Percentiles rank a stretch among this genome's conserved stretches.
These are phyloP conservation scores for Lucilia sericata DNA, from an alignment of 1,140 invertebrate genomes.

Conservation along the genomic window DNA sequence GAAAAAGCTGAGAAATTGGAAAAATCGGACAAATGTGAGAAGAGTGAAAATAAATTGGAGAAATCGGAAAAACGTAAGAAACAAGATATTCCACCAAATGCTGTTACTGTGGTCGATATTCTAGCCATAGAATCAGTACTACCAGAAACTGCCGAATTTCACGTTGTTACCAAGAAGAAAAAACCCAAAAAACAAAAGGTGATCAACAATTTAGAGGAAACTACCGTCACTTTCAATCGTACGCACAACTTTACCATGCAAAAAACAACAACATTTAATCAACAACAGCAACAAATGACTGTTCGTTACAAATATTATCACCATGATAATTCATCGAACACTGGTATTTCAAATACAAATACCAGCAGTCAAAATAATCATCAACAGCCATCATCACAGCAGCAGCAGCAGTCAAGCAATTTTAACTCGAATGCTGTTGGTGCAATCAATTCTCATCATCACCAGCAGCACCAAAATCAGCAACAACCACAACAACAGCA, in stretches of 20 bases:
- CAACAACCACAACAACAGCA: conserved; percentile 51
- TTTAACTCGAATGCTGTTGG: no score
- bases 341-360: conserved; percentile 7
- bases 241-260: conserved; percentile 36
- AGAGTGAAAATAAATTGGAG: conserved; percentile 29
- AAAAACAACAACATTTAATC: conserved; percentile 26
- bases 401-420: conserved; percentile 49
- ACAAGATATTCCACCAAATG: conserved; percentile 42
- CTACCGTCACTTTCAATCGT: conserved; percentile 45
- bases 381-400: conserved; percentile 46
- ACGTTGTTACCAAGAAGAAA: conserved; percentile 78
- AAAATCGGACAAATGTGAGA: conserved; percentile 41
- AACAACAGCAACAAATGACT: conserved; percentile 23
- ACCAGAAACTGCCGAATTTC: conserved; percentile 72
- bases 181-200: conserved; percentile 76
- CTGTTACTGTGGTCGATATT: conserved; percentile 45
- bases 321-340: conserved; percentile 12
- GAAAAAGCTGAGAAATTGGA: conserved; percentile 40
- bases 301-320: conserved; percentile 26
- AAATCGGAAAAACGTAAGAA: conserved; percentile 48
- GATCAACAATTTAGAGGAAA: conserved; percentile 58
- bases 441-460: conserved; percentile 4
- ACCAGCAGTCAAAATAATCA: conserved; percentile 36
- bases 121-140: conserved; percentile 52
- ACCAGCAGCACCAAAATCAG: conserved; percentile 37